Evolutionary conservation across 2,113 vertebrate genomes (phyloP), one percentile per base, ranked within the genome.

Genomic region (Ceyx margarethae): DNA sequence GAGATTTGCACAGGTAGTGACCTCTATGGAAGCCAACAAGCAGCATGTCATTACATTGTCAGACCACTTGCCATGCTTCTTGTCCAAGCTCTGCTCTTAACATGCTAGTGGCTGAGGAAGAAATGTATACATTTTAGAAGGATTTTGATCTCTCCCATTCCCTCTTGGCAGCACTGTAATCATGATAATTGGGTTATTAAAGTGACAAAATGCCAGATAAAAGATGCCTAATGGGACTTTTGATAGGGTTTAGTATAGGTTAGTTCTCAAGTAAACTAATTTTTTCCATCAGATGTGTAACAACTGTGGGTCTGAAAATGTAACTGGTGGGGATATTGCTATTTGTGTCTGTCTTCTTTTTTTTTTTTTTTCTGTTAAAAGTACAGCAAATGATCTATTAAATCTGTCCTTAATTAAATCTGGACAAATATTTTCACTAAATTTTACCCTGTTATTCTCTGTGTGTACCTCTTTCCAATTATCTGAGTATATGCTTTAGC

Each of bases 131-230:
- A 3, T 91, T 85, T 58, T n/a, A 91, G 64, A 89, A 74, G 53
- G 64, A 53, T 85, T 87, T 74, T 74, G 26, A 93, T 89, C 42
- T 87, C 81, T 78, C 23, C 65, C 23, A 33, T 73, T 93, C n/a
- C 60, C 28, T 65, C 72, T 58, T 18, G 21, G 92, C 91, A 95
- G 89, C 82, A 60, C 79, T 58, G 73, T 87, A 93, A 96, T 96
- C 95, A 95, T 90, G 81, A 46, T 96, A 96, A 96, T 91, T 92
- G 79, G 23, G 10, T 94, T 93, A 87, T 96, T 96, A 94, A 94
- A 83, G 85, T 91, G 95, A 92, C 95, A 96, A 77, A 81, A 91
- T 68, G 95, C 81, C 71, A 85, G 87, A 75, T 60, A 89, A 89
- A 81, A 83, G 68, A 75, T 85, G 85, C 57, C 65, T 91, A 95